Base-by-base conservation (phyloP, 2,113 vertebrate species). In the Lophotis ruficrista region DNA sequence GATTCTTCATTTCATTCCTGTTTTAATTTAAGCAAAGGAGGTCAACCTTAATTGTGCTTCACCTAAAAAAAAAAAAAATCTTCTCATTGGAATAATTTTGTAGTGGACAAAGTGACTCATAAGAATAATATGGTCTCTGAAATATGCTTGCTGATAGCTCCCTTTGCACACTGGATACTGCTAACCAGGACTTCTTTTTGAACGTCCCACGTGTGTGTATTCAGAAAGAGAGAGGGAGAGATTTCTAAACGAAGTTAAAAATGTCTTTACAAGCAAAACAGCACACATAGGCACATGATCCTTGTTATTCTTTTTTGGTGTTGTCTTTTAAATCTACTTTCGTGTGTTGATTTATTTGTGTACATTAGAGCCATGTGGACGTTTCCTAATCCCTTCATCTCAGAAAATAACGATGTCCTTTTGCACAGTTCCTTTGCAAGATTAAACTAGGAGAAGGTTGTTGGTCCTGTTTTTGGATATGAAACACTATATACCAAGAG, bases 1-100 rank as follows among this genome's bases (percentile, higher is more conserved):
- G 97, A 96, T 97, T 98, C 97, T 98, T 97, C 95, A 97, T 98
- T 98, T 98, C 96, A 97, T 89, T 97, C 87, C 89, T 97, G 86
- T 96, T 98, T 97, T 95, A 97, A 98, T 98, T 97, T 97, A 96
- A 97, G 96, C 60, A 41, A 96, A 97, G 81, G 80, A 97, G 94
- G 96, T 97, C 84, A 97, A 97, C 79, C 91, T 98, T 98, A 97
- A 97, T 96, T 98, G 96, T 95, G 84, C 28, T 96, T 97, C 96
- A 95, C 91, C 94, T 93, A 70, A 76, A 85, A 62, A 94, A 61
- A 93, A 94, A 96, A 97, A 16, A 30, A 94, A 71, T 64, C 96
- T 96, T 98, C 98, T 97, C 81, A 97, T 38, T 96, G 37, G 50
- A 97, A 98, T 97, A 93, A 97, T 97, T 98, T 97, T 97, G 94